Evolutionary conservation across 2,113 vertebrate genomes (phyloP).

Genomic region (Butastur rufipennis): DNA sequence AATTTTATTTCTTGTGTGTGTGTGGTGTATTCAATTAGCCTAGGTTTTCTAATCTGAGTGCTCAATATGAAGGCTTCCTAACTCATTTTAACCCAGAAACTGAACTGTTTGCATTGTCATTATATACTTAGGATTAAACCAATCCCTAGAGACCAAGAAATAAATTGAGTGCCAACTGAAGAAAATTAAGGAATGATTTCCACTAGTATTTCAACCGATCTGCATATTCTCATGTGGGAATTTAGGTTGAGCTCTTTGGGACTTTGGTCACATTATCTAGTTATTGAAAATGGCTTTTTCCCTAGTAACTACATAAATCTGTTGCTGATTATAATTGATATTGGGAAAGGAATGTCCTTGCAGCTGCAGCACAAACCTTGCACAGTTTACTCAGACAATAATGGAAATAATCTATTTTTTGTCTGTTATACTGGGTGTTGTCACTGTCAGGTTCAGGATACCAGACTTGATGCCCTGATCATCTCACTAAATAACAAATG

Average conservation of each 20-base stretch:
- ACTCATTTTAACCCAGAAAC: conserved; percentile 8
- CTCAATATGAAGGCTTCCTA: neutral
- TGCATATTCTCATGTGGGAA: neutral
- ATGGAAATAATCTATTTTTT: neutral
- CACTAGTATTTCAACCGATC: neutral
- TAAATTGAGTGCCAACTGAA: conserved; percentile 16
- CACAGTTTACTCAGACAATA: neutral
- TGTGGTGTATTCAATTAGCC: neutral
- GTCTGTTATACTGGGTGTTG: neutral
- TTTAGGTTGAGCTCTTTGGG: neutral
- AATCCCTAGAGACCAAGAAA: neutral
- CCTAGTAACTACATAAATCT: neutral
- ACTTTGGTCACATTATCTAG: neutral
- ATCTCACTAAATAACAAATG: neutral
- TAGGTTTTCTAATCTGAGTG: neutral
- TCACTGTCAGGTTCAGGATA: neutral
- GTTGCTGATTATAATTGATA: neutral
- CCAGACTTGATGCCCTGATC: neutral
- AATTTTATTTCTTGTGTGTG: neutral
- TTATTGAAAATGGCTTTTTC: neutral
- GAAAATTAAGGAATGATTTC: conserved; percentile 9
- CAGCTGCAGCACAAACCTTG: neutral
- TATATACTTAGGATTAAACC: conserved; percentile 17
- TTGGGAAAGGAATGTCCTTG: neutral
- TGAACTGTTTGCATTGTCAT: neutral